Percentiles rank a stretch among this genome's conserved stretches.
These are phyloP conservation scores for Hippocampus abdominalis DNA, from an alignment of 2,113 vertebrate species.

Conservation along the genomic window DNA sequence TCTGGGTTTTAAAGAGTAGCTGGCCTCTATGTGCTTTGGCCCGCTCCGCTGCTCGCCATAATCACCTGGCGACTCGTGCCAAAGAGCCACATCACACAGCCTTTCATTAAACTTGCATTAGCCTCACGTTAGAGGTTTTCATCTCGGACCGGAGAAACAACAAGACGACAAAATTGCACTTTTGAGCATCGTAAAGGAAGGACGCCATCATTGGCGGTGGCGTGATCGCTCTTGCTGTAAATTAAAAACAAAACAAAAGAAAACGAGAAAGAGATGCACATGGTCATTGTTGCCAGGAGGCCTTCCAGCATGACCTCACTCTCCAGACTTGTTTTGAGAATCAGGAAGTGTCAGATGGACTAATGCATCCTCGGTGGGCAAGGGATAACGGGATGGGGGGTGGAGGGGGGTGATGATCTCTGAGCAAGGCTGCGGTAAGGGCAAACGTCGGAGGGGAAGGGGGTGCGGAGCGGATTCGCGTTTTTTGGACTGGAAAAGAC, in stretches of 20 bases:
- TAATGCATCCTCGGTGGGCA: constrained; percentile 41
- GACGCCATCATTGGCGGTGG: constrained; percentile 1
- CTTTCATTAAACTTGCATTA: constrained; percentile 73
- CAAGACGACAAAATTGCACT: constrained; percentile 10
- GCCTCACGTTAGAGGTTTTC: constrained; percentile 53
- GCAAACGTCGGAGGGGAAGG: constrained; percentile 38
- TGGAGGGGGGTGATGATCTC: constrained; percentile 6
- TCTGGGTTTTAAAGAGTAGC: constrained; percentile 25
- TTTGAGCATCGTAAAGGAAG: constrained; percentile 6
- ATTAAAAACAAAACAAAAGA: neutral
- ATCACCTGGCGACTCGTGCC: constrained; percentile 57
- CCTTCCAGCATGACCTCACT: constrained; percentile 9
- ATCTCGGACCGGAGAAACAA: constrained; percentile 31
- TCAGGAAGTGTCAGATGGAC: constrained; percentile 49
- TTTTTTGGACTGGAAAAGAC: constrained; percentile 62
- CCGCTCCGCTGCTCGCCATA: constrained; percentile 32
- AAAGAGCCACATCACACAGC: constrained; percentile 57
- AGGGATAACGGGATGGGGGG: constrained; percentile 6
- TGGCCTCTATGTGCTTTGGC: constrained; percentile 52
- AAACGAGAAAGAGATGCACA: neutral
- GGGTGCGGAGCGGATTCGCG: constrained; percentile 22
- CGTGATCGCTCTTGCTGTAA: neutral
- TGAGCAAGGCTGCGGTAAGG: constrained; percentile 11
- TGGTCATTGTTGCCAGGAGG: constrained; percentile 19
- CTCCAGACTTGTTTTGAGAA: constrained; percentile 39